A percentile compares a stretch with the other conserved stretches of the same genome.
These are phyloP conservation scores for Mirza zaza DNA, from an alignment of 2,113 vertebrate species.

Conservation along the genomic window DNA sequence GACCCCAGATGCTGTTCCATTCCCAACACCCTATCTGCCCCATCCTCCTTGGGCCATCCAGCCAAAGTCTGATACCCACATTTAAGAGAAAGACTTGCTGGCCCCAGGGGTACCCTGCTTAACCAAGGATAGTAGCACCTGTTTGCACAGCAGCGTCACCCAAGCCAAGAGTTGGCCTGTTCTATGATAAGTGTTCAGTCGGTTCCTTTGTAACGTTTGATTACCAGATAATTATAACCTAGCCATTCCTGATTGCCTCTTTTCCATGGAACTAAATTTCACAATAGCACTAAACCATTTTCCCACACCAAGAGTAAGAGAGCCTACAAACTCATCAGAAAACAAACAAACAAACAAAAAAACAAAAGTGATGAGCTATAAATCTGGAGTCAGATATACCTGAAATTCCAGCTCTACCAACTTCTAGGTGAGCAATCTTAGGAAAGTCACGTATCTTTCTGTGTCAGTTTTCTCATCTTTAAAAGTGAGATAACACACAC, in stretches of 20 bases:
- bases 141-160: not conserved
- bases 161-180: not conserved
- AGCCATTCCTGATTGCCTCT: not conserved
- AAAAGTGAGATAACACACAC: not conserved
- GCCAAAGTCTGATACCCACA: not conserved
- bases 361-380: not conserved
- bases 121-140: not conserved
- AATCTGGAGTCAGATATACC: not conserved
- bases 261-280: not conserved
- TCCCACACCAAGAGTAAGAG: not conserved
- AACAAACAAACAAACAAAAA: not conserved
- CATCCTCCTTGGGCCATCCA: not conserved
- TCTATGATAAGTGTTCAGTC: not conserved
- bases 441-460: not conserved
- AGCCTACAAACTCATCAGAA: not conserved
- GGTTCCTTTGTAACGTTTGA: not conserved
- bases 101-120: not conserved
- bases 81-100: not conserved
- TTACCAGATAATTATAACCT: not conserved
- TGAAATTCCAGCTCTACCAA: not conserved
- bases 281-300: not conserved
- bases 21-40: not conserved
- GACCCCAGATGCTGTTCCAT: not conserved
- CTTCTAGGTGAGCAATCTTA: not conserved
- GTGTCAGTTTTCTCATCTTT: not conserved